Conservation (phyloP, 2,888 invertebrate species). For the Drosophila pseudotalamancana region DNA sequence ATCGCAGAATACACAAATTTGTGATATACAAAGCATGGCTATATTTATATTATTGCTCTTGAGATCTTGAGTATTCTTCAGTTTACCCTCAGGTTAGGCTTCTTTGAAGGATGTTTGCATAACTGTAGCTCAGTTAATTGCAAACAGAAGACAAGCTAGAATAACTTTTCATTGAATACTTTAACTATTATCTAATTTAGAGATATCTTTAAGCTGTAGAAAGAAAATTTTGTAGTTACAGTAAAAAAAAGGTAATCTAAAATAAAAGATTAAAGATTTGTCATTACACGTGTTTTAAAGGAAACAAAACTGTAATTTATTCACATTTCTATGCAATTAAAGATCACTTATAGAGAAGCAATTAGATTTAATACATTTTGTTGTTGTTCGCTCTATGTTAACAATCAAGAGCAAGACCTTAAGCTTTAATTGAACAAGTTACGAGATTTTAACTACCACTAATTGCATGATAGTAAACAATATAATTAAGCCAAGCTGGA, state of each 20-base stretch:
- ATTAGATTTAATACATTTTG: conserved; percentile 7
- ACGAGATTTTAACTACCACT: background rate
- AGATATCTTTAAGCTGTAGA: too few relatives aligned
- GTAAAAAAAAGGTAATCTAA: too few relatives aligned
- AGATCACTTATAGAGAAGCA: conserved; percentile 1
- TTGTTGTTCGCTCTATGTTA: conserved; percentile 7
- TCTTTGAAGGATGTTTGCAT: too few relatives aligned
- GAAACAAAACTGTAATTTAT: background rate
- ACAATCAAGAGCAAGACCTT: conserved; percentile 6
- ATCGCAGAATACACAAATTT: conserved; percentile 24
- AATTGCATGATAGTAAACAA: conserved; percentile 9
- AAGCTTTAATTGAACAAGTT: conserved; percentile 19
- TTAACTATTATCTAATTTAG: too few relatives aligned
- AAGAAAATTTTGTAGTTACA: too few relatives aligned
- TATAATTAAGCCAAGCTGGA: background rate
- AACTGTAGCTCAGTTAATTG: too few relatives aligned
- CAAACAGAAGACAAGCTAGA: too few relatives aligned
- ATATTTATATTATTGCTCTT: background rate
- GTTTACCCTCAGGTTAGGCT: too few relatives aligned
- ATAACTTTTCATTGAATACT: too few relatives aligned
- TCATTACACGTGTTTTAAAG: background rate
- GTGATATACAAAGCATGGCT: background rate
- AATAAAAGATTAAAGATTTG: background rate
- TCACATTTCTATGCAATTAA: background rate
- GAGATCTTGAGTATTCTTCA: background rate